Base-by-base conservation (phyloP, 2,888 invertebrate genomes). In the Agrotis exclamationis region DNA sequence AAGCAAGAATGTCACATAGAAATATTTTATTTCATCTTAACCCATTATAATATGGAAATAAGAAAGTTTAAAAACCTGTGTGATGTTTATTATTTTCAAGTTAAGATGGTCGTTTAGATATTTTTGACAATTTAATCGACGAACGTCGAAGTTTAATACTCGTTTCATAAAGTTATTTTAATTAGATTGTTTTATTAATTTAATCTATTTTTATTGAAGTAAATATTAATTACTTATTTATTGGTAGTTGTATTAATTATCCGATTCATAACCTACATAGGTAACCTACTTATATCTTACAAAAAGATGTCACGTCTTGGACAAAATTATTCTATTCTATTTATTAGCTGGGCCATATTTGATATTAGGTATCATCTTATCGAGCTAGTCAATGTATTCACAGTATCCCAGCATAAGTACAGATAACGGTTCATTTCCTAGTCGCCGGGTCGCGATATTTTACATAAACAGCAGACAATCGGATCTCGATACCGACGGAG, bases 401-500 rank as follows among this genome's bases (percentile, higher is more conserved):
- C 51, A 69, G 28, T 28, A 66, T 58, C 48, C 14, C 16, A 14
- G 24, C 7, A 54, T 24, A 63, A 13, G 14, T 63, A 47, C 0
- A 62, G 16, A 24, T 54, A 80, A 54, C 68, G 18, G 60, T 75
- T 51, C 5, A 64, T 82, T 70, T 77, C 67, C 79, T 81, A 76
- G 70, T 68, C 78, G 68, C 54, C 54, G 63, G 59, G 62, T 63
- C 58, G 59, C 45, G 28, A 76, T 74, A 65, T 74, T 76, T 63
- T 72, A 73, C 66, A 78, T 80, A 79, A 76, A 76, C 70, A 67
- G 66, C 77, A 84, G 82, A 84, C 76, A 80, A 81, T 83, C 79
- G 76, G 68, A 73, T 81, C 85, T 83, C 84, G 82, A 86, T 87
- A 88, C 87, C 87, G 87, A 85, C 82, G 88, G 86, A 86, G 79